These are phyloP conservation scores for Borostomias antarcticus DNA, from an alignment of 2,797 vertebrate species.

Conservation along the genomic window DNA sequence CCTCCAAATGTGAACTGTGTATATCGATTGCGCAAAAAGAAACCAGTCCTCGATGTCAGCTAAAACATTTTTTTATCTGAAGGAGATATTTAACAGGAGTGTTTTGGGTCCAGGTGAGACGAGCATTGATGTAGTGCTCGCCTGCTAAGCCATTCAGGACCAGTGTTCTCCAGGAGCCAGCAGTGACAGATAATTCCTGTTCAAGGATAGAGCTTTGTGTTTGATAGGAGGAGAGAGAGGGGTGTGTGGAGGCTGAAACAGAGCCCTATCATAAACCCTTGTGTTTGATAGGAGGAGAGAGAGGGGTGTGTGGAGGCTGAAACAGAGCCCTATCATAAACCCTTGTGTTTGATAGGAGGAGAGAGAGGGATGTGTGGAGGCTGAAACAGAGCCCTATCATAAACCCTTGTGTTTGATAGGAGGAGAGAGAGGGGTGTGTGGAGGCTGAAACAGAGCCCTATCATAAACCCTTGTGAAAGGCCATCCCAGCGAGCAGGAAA, in stretches of 20 bases:
- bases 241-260: too few relatives aligned
- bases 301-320: slow-evolving; percentile 20
- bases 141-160: too few relatives aligned
- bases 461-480: slow-evolving; percentile 21
- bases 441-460: slow-evolving; percentile 27
- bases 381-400: too few relatives aligned
- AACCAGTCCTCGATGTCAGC: too few relatives aligned
- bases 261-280: too few relatives aligned
- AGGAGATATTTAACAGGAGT: too few relatives aligned
- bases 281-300: slow-evolving; percentile 31
- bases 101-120: slow-evolving; percentile 12
- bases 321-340: slow-evolving; percentile 23
- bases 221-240: too few relatives aligned
- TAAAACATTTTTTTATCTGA: too few relatives aligned
- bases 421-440: slow-evolving; percentile 18
- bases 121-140: slow-evolving; percentile 2
- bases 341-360: too few relatives aligned
- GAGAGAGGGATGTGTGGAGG: slow-evolving; percentile 21
- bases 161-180: background rate
- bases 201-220: too few relatives aligned
- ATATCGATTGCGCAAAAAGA: background rate
- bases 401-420: slow-evolving; percentile 25
- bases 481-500: slow-evolving; percentile 15
- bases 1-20: background rate
- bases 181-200: background rate